Conservation (phyloP, 2,888 invertebrate genomes). For the Dryobotodes eremita region DNA sequence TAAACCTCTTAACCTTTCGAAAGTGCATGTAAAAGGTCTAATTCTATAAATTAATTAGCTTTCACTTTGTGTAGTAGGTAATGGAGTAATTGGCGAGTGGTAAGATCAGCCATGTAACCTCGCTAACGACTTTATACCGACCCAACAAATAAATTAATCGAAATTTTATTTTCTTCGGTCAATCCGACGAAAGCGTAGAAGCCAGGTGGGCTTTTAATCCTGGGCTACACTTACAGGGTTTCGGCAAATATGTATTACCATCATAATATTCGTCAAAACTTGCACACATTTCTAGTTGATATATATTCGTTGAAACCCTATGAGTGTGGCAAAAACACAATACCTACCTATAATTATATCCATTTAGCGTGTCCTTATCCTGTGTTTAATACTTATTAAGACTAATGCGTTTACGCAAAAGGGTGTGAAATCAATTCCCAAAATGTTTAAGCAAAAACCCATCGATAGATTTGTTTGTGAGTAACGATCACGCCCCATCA, state of each 20-base stretch:
- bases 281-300: background rate
- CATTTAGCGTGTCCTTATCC: no score
- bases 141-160: background rate
- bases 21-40: background rate
- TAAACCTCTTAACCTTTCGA: background rate
- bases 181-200: background rate
- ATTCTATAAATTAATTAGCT: background rate
- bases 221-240: background rate
- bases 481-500: background rate
- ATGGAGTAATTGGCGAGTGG: background rate
- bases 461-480: background rate
- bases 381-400: background rate
- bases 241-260: background rate
- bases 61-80: background rate
- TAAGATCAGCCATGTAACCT: background rate
- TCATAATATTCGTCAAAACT: background rate
- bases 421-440: background rate
- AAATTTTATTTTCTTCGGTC: conserved; percentile 1
- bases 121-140: background rate
- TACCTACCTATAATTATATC: no score
- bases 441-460: background rate
- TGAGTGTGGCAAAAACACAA: conserved; percentile 1
- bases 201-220: conserved; percentile 11
- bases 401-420: background rate
- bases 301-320: background rate